phyloP scores from a whole-genome alignment of 1,140 invertebrate genomes.

The Leptinotarsa texana region DNA sequence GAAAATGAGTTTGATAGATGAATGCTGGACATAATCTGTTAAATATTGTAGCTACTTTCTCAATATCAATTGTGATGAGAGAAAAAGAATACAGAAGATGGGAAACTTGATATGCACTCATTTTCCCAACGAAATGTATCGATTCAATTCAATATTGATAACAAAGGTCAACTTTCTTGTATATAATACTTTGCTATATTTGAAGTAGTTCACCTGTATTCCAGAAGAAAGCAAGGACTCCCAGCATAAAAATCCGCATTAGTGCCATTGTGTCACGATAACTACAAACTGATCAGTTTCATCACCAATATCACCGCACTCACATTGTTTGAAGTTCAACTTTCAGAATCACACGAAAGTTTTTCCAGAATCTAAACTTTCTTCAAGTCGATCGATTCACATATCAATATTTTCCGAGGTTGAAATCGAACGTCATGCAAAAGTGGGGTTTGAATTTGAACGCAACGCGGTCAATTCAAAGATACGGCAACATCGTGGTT shows the following conservation, averaged over 20 bases:
- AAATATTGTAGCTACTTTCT: too few relatives aligned
- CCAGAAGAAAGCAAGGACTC: constrained; percentile 1
- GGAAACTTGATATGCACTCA: too few relatives aligned
- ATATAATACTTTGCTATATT: too few relatives aligned
- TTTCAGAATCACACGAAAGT: not conserved
- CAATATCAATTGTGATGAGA: too few relatives aligned
- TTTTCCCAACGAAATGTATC: too few relatives aligned
- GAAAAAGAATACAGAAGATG: too few relatives aligned
- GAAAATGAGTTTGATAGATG: too few relatives aligned
- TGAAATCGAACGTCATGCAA: not conserved
- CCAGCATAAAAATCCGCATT: constrained; percentile 22
- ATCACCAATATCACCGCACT: constrained; percentile 20
- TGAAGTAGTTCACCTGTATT: constrained; percentile 16
- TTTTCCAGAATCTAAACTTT: not conserved
- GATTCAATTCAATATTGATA: too few relatives aligned
- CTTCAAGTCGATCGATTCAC: not conserved
- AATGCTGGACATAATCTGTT: too few relatives aligned
- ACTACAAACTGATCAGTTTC: not conserved
- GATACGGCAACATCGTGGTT: constrained; percentile 8
- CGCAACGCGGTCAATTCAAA: constrained; percentile 18
- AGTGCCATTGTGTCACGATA: constrained; percentile 12
- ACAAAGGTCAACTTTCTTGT: too few relatives aligned
- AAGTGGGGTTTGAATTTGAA: not conserved
- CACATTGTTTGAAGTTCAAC: constrained; percentile 22
- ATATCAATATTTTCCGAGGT: not conserved